Percentiles rank a stretch among this genome's conserved stretches.
Conservation (phyloP, 2,888 invertebrate species). For the Ashinkailepas kermadecensis region DNA sequence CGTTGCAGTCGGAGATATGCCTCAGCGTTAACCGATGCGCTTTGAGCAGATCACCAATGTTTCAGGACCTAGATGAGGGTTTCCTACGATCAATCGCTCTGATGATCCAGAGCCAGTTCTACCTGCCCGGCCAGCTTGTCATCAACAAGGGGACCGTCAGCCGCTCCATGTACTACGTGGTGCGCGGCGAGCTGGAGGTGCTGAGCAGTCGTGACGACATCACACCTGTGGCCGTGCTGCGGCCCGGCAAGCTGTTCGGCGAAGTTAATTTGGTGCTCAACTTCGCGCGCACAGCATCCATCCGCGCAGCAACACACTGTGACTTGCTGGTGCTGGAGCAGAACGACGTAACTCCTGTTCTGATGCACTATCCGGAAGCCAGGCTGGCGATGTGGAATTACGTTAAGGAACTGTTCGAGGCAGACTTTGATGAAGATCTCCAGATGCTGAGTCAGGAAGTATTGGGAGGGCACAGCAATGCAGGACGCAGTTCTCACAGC, state of each 20-base stretch:
- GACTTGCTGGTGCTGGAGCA: background rate
- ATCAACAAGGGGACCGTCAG: background rate
- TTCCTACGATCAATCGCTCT: background rate
- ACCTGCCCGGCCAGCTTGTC: background rate
- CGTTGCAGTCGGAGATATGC: background rate
- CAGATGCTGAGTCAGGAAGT: no score
- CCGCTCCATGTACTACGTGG: background rate
- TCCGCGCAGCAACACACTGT: background rate
- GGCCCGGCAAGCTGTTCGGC: background rate
- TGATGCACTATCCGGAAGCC: background rate
- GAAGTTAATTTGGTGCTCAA: constrained; percentile 12
- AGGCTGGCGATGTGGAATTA: background rate
- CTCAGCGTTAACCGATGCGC: constrained; percentile 3
- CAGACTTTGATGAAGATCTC: background rate
- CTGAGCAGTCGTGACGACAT: background rate
- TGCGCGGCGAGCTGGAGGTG: background rate
- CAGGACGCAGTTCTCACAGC: no score
- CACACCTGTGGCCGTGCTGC: background rate
- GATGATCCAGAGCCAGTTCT: background rate
- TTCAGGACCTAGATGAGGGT: background rate
- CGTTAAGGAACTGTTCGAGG: background rate
- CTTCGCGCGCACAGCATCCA: background rate
- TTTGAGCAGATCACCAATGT: background rate
- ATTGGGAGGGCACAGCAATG: no score
- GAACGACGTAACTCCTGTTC: background rate